Evolutionary conservation across 1,140 invertebrate genomes (phyloP).

Genomic region (Nasonia giraulti): DNA sequence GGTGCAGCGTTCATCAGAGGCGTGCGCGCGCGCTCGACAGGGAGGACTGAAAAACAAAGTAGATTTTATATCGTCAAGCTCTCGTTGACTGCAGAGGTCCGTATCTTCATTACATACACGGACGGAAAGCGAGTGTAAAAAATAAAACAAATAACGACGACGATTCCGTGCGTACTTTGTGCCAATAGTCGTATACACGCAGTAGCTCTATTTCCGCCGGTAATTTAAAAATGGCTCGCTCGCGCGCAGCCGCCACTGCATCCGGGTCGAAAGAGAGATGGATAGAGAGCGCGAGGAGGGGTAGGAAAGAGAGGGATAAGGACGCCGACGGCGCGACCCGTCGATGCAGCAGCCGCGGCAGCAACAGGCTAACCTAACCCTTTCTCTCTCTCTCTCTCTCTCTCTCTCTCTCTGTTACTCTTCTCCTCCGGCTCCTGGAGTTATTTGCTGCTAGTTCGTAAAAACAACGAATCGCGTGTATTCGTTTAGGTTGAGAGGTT

Average conservation of each 20-base stretch:
- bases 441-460: not conserved
- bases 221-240: slow-evolving; percentile 10
- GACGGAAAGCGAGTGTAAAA: too few species aligned
- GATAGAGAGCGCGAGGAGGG: not conserved
- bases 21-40: too few species aligned
- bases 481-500: not conserved
- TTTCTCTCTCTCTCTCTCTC: not conserved
- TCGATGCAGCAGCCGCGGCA: not conserved
- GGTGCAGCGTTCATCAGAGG: too few species aligned
- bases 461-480: not conserved
- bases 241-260: slow-evolving; percentile 17
- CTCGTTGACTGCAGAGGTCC: not conserved
- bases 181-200: too few species aligned
- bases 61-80: not conserved
- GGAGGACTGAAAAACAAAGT: not conserved
- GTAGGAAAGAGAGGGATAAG: not conserved
- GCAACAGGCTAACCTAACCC: slow-evolving; percentile 17
- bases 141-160: too few species aligned
- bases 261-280: slow-evolving; percentile 4
- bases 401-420: not conserved
- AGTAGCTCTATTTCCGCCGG: not conserved
- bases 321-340: slow-evolving; percentile 13
- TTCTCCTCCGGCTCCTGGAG: not conserved
- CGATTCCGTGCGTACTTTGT: too few species aligned
- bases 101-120: too few species aligned